phyloP scores from a whole-genome alignment of 2,797 vertebrate genomes.

The Spheniscus humboldti region DNA sequence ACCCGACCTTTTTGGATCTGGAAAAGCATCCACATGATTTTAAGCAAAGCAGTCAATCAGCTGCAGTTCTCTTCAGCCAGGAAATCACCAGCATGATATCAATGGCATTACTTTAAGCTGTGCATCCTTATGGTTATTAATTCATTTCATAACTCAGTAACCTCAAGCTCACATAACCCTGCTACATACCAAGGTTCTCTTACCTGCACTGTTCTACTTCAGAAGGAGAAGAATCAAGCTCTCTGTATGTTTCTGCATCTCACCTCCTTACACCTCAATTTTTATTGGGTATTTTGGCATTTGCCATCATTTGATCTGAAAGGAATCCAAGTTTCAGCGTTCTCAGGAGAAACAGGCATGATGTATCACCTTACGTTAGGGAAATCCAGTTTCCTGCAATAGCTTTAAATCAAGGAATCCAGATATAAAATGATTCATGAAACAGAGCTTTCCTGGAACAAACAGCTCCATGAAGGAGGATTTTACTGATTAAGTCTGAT shows the following conservation, averaged over 20 bases:
- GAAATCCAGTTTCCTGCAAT: not conserved
- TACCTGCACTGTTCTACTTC: not conserved
- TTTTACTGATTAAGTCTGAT: not conserved
- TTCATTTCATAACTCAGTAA: not conserved
- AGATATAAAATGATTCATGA: not conserved
- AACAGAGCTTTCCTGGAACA: not conserved
- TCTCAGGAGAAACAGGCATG: not conserved
- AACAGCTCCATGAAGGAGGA: not conserved
- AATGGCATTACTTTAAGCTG: not conserved
- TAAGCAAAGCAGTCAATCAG: not conserved
- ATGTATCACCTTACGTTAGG: not conserved
- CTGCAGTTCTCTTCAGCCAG: not conserved
- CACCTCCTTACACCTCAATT: not conserved
- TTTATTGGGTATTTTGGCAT: not conserved
- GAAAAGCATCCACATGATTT: not conserved
- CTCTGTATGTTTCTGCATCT: not conserved
- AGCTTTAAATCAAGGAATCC: slow-evolving; percentile 2
- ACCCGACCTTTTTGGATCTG: not conserved
- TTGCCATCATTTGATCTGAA: not conserved
- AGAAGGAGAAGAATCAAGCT: not conserved
- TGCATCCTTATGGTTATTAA: not conserved
- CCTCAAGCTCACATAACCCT: not conserved
- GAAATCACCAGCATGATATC: not conserved
- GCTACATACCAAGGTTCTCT: not conserved
- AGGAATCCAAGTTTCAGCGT: not conserved